Conservation (phyloP, 2,797 vertebrate species). For the Alfaro cultratus region DNA sequence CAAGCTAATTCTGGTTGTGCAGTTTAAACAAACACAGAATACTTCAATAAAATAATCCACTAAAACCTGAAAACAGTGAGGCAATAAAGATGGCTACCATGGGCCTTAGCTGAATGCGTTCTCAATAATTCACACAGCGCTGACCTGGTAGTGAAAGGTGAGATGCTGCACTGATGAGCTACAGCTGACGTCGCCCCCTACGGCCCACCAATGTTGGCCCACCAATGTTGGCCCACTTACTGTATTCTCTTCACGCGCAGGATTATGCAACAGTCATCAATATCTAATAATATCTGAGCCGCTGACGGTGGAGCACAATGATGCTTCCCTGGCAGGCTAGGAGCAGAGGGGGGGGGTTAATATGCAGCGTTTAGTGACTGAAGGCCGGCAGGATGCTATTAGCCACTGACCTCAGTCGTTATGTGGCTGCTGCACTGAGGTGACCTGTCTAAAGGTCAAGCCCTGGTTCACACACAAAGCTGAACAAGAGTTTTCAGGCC, state of each 20-base stretch:
- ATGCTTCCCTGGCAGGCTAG: conserved; percentile 12
- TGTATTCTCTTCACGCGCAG: conserved; percentile 20
- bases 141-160: conserved; percentile 51
- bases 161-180: conserved; percentile 42
- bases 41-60: background rate
- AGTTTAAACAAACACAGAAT: background rate
- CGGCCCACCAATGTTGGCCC: conserved; percentile 12
- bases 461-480: background rate
- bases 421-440: conserved; percentile 48
- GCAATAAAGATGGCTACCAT: background rate
- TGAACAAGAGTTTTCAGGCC: background rate
- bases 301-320: background rate
- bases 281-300: conserved; percentile 50
- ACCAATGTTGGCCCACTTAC: conserved; percentile 11
- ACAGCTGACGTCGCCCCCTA: conserved; percentile 25
- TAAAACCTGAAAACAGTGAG: background rate
- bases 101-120: conserved; percentile 2
- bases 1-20: background rate
- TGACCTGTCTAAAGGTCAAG: conserved; percentile 40
- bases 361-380: conserved; percentile 45
- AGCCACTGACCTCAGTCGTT: conserved; percentile 28
- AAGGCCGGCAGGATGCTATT: conserved; percentile 42
- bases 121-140: conserved; percentile 66
- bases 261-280: conserved; percentile 58
- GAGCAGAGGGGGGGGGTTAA: conserved; percentile 41